Base-by-base conservation (phyloP, 2,797 vertebrate species). In the Crossoptilon crossoptilon region DNA sequence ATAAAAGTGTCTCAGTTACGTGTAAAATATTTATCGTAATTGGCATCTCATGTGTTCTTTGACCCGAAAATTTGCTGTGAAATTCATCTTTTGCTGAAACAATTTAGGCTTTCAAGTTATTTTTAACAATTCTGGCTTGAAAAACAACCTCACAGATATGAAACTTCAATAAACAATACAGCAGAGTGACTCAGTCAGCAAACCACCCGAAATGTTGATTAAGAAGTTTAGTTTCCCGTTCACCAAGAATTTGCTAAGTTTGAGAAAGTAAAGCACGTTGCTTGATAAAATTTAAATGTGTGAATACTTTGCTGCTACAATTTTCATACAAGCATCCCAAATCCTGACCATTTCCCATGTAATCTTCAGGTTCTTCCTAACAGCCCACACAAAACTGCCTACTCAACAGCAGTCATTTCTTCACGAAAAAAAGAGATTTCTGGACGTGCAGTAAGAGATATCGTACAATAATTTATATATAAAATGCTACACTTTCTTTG, bases 41-140 rank as follows among this genome's bases (percentile, higher is more conserved):
- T 29, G 26, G 18, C 2, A 0, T 5, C 27, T 64, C 15, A 6
- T n/a, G 49, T 1, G 1, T 19, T 35, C 49, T n/a, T 19, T 19
- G 31, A 37, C 64, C 64, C n/a, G 24, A 70, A 4, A 37, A 35
- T 18, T 22, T 46, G 27, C 26, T 62, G 41, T 9, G 11, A 68
- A 88, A 63, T 48, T 19, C 15, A 26, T 41, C 64, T 43, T 35
- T 31, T 55, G 10, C 17, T 31, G 24, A 22, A 82, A 69, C 19
- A 48, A 62, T 10, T 13, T 46, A 14, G 3, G 29, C 16, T 75
- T 69, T 48, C 41, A 31, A 31, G 39, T 22, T 4, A 24, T 62
- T 62, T 62, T 63, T 26, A 73, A 81, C 19, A 17, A 24, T 46
- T 23, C 33, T 66, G 48, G 63, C 23, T 41, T 29, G 81, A 88